Evolutionary conservation across 2,888 invertebrate species (phyloP).

Genomic region (Amblyjoppa fuscipennis): DNA sequence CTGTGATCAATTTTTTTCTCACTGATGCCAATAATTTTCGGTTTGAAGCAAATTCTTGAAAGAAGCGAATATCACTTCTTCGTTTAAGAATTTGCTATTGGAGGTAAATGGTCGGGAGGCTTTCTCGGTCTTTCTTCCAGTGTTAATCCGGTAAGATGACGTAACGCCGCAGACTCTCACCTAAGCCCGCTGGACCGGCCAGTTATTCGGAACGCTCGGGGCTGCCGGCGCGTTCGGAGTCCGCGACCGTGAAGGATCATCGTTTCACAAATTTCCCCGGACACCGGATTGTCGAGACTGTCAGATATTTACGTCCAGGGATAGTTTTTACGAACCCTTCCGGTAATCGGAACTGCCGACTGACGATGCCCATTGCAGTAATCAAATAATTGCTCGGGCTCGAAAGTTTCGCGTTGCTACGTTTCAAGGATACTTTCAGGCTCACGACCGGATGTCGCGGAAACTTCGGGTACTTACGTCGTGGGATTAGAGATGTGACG

Average conservation of each 20-base stretch:
- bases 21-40: too few relatives aligned
- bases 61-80: too few relatives aligned
- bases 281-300: not conserved
- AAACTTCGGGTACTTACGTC: not conserved
- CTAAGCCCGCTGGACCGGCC: conserved; percentile 41
- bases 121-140: conserved; percentile 22
- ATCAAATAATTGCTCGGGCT: conserved; percentile 48
- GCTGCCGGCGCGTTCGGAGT: not conserved
- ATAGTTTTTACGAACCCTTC: not conserved
- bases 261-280: not conserved
- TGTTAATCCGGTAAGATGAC: conserved; percentile 46
- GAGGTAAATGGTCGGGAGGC: too few relatives aligned
- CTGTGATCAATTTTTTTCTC: too few relatives aligned
- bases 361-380: conserved; percentile 11
- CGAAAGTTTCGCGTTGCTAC: conserved; percentile 45
- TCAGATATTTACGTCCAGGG: too few relatives aligned
- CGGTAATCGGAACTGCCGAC: not conserved
- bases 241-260: not conserved
- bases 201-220: conserved; percentile 33
- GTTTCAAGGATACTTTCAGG: conserved; percentile 41
- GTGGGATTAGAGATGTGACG: too few relatives aligned
- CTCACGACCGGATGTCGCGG: conserved; percentile 51
- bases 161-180: conserved; percentile 55
- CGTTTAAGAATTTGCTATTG: too few relatives aligned
- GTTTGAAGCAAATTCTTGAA: too few relatives aligned